These are phyloP conservation scores for Drosophila sulfurigaster DNA, from an alignment of 1,140 invertebrate species.

Conservation along the genomic window DNA sequence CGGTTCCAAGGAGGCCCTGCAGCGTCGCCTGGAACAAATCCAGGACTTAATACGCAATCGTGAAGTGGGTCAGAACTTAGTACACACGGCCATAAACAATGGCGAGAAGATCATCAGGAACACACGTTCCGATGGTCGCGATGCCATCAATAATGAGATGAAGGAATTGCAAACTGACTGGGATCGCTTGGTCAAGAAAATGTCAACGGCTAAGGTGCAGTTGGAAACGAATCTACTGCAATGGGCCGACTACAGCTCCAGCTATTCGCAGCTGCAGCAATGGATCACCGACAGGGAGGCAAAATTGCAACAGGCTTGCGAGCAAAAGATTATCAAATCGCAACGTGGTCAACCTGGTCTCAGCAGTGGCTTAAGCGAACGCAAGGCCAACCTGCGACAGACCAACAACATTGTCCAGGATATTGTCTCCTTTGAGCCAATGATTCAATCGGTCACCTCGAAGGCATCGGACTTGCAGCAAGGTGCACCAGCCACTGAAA, in stretches of 20 bases:
- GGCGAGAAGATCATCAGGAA: conserved; percentile 96
- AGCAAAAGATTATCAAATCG: conserved; percentile 92
- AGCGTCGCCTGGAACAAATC: conserved; percentile 92
- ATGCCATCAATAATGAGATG: conserved; percentile 94
- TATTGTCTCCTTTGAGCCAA: conserved; percentile 97
- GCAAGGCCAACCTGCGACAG: conserved; percentile 94
- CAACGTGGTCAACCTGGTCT: conserved; percentile 91
- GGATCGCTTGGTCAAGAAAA: conserved; percentile 96
- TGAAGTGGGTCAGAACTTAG: conserved; percentile 95
- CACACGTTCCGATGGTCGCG: conserved; percentile 94
- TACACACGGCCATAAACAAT: conserved; percentile 95
- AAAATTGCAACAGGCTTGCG: conserved; percentile 96
- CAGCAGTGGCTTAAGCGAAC: conserved; percentile 91
- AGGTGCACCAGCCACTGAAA: conserved; percentile 94
- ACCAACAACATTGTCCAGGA: conserved; percentile 97
- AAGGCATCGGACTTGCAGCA: conserved; percentile 96
- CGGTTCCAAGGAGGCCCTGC: conserved; percentile 93
- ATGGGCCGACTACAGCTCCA: conserved; percentile 98
- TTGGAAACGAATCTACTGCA: conserved; percentile 95
- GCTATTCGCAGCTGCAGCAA: conserved; percentile 95
- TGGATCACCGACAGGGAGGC: conserved; percentile 98
- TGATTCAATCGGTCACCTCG: conserved; percentile 96
- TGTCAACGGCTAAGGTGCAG: conserved; percentile 96
- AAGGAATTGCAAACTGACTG: conserved; percentile 97
- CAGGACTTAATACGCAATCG: conserved; percentile 93